Percentiles rank a stretch among this genome's conserved stretches.
Evolutionary conservation across 2,888 invertebrate species (phyloP).

Genomic region (Allolobophora icterica): DNA sequence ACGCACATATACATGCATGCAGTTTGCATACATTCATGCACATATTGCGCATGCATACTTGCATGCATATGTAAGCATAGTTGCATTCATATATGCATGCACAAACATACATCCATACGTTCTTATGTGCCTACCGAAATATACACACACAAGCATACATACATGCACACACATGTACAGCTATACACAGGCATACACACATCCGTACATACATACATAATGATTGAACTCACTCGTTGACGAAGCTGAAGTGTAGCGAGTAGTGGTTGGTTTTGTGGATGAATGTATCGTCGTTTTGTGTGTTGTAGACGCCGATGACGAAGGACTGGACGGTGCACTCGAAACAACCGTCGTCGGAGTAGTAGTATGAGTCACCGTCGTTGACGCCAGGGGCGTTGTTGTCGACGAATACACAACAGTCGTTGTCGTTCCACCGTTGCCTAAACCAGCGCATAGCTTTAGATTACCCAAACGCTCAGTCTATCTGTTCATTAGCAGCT

Average conservation of each 20-base stretch:
- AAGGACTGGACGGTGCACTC: background rate
- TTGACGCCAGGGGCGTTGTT: background rate
- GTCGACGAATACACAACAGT: background rate
- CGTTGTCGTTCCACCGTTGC: constrained; percentile 17
- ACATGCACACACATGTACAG: background rate
- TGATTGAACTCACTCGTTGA: constrained; percentile 11
- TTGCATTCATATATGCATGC: background rate
- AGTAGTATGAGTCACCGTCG: background rate
- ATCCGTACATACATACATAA: background rate
- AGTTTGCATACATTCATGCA: background rate
- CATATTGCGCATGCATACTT: too few species aligned
- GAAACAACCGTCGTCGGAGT: background rate
- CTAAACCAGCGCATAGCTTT: background rate
- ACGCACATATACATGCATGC: background rate
- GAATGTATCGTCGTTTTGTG: background rate
- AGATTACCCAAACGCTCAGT: background rate
- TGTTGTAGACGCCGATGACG: background rate
- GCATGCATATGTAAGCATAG: background rate
- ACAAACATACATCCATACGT: too few species aligned
- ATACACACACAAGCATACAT: too few species aligned
- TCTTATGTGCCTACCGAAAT: too few species aligned
- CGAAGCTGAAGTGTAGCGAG: background rate
- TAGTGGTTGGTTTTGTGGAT: background rate
- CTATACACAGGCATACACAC: background rate
- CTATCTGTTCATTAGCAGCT: background rate